Evolutionary conservation across 2,888 invertebrate genomes (phyloP).

Genomic region (Fragum fragum): DNA sequence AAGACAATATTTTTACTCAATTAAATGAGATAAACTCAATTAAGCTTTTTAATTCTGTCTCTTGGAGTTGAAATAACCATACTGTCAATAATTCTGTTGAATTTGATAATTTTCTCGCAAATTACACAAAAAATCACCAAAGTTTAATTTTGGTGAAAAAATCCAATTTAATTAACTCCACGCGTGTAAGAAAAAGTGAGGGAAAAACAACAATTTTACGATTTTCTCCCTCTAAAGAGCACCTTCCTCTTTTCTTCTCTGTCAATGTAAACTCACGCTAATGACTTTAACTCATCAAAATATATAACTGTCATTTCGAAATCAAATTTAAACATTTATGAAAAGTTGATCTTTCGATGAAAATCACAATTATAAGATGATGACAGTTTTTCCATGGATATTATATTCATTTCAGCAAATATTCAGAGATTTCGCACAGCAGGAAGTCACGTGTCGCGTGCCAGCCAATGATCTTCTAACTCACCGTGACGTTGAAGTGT

Average conservation of each 20-base stretch:
- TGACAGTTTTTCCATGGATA: slow-evolving; percentile 67
- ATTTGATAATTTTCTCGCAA: not conserved
- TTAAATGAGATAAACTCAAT: too few species aligned
- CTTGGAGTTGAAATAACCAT: not conserved
- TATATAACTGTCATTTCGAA: slow-evolving; percentile 64
- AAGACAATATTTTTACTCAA: not conserved
- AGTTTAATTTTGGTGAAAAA: not conserved
- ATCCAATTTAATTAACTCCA: not conserved
- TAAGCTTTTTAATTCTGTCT: too few species aligned
- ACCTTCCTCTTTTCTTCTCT: not conserved
- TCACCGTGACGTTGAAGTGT: slow-evolving; percentile 58
- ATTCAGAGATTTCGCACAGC: slow-evolving; percentile 59
- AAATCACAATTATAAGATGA: slow-evolving; percentile 61
- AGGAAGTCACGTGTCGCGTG: slow-evolving; percentile 67
- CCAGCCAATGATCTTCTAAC: slow-evolving; percentile 60
- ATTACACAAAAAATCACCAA: not conserved
- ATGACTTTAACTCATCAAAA: slow-evolving; percentile 42
- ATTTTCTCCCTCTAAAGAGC: not conserved
- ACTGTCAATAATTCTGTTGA: not conserved
- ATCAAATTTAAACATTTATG: slow-evolving; percentile 68
- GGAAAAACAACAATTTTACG: not conserved
- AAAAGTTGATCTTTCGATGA: slow-evolving; percentile 65
- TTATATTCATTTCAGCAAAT: slow-evolving; percentile 70
- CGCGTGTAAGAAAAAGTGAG: not conserved
- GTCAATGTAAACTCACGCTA: slow-evolving; percentile 23